Percentiles rank a stretch among this genome's conserved stretches.
Conservation (phyloP, 2,113 vertebrate species). For the Capreolus pygargus region DNA sequence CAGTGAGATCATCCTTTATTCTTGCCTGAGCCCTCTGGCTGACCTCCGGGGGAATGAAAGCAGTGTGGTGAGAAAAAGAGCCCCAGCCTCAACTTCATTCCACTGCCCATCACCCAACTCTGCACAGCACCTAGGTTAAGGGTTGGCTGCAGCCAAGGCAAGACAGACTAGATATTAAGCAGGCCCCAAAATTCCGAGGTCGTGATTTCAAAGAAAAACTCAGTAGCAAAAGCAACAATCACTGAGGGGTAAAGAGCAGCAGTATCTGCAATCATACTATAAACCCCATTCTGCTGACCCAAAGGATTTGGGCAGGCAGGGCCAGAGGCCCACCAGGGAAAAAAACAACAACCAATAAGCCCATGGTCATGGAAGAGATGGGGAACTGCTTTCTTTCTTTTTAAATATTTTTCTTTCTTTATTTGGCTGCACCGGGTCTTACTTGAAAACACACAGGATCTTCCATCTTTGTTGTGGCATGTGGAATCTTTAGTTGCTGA, state of each 20-base stretch:
- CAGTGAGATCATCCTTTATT: not conserved
- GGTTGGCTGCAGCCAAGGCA: not conserved
- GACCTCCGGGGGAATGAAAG: not conserved
- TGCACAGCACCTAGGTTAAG: not conserved
- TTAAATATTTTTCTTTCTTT: not conserved
- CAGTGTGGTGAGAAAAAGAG: not conserved
- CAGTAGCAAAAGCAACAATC: not conserved
- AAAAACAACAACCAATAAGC: not conserved
- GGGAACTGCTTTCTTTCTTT: not conserved
- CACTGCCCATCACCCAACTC: not conserved
- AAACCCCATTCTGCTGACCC: not conserved
- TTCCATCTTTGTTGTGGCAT: not conserved
- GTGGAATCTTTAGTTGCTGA: not conserved
- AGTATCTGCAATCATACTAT: not conserved
- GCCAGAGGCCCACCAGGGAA: not conserved
- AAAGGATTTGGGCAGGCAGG: not conserved
- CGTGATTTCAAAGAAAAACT: slow-evolving; percentile 37
- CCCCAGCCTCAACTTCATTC: not conserved
- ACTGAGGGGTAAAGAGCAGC: not conserved
- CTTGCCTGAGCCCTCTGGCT: not conserved
- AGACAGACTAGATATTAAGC: not conserved
- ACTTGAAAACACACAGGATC: not conserved
- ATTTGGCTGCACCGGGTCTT: not conserved
- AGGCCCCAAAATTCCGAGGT: slow-evolving; percentile 14
- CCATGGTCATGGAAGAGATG: not conserved